Percentiles rank a stretch among this genome's conserved stretches.
Conservation (phyloP, 2,888 invertebrate species). For the Hipparchia semele region DNA sequence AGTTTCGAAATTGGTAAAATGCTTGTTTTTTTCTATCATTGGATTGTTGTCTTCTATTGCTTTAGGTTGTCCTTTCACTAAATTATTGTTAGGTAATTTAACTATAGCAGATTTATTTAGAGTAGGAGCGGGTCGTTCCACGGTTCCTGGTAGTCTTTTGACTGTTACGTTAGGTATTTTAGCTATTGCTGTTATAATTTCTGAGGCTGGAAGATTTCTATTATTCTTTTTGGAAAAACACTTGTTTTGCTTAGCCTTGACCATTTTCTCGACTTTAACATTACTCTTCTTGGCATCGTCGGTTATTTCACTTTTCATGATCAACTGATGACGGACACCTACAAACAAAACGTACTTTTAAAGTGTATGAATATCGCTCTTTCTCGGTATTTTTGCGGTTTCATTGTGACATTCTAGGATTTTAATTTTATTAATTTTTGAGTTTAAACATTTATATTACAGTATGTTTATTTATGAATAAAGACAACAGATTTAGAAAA, state of each 20-base stretch:
- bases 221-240: neutral
- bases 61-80: neutral
- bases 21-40: neutral
- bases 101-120: neutral
- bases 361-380: neutral
- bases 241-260: neutral
- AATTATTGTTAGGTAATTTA: neutral
- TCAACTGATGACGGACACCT: conserved; percentile 19
- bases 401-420: neutral
- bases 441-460: neutral
- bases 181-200: neutral
- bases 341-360: conserved; percentile 20
- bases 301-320: conserved; percentile 20
- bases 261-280: conserved; percentile 12
- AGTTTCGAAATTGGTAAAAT: conserved; percentile 15
- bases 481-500: too few relatives aligned
- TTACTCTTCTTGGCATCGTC: conserved; percentile 15
- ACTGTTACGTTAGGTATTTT: conserved; percentile 3
- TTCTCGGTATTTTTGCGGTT: neutral
- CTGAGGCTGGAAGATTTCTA: neutral
- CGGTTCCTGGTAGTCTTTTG: neutral
- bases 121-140: neutral
- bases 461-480: neutral
- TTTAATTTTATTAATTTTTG: neutral
- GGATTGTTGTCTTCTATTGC: neutral